Percentiles rank a stretch among this genome's conserved stretches.
Conservation (phyloP, 1,140 invertebrate genomes). For the Caerostris extrusa region DNA sequence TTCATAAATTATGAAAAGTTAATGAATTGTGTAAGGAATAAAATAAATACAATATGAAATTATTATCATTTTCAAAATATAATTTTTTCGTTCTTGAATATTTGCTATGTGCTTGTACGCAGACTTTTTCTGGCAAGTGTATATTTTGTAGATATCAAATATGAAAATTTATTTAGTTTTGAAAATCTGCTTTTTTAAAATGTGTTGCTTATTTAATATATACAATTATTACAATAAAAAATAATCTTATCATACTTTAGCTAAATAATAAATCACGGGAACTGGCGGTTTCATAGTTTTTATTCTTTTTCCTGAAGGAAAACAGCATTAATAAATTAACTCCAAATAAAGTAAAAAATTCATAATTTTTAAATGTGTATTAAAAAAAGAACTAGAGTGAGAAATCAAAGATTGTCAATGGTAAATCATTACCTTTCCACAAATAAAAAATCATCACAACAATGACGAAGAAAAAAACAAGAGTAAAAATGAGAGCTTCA, state of each 20-base stretch:
- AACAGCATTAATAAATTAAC: background rate
- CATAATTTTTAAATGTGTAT: no score
- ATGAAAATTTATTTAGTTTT: background rate
- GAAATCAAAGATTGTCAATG: no score
- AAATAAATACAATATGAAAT: no score
- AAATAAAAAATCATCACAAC: background rate
- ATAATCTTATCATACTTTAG: conserved; percentile 6
- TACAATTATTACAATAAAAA: background rate
- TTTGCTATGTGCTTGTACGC: no score
- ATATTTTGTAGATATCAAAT: background rate
- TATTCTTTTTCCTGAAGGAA: background rate
- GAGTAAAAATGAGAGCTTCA: background rate
- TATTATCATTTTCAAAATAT: no score
- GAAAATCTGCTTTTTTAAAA: background rate
- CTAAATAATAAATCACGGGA: conserved; percentile 8
- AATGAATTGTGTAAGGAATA: no score
- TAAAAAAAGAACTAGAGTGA: background rate
- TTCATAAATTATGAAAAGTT: no score
- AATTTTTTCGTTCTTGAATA: no score
- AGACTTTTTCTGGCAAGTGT: no score
- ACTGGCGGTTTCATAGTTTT: conserved; percentile 14
- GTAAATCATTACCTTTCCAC: background rate
- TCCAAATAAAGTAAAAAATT: no score
- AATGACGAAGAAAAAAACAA: background rate
- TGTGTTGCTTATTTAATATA: background rate